A percentile compares a stretch with the other conserved stretches of the same genome.
Evolutionary conservation across 2,113 vertebrate species (phyloP).

Genomic region (Peromyscus polionotus): DNA sequence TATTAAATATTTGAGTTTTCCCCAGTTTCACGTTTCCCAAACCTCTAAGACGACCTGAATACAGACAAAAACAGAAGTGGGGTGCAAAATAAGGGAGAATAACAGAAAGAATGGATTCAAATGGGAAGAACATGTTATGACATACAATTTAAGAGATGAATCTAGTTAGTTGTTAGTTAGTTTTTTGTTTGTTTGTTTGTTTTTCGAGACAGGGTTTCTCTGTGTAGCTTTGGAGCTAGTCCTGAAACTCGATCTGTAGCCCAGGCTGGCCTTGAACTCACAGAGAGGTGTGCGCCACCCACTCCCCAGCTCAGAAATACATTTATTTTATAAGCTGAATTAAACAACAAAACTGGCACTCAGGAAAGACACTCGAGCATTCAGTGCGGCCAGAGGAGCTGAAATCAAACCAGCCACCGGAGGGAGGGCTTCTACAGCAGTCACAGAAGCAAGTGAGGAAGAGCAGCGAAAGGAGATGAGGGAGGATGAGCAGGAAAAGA

Average conservation of each 20-base stretch:
- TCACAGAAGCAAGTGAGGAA: not conserved
- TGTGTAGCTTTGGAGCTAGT: too few relatives aligned
- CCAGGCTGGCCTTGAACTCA: too few relatives aligned
- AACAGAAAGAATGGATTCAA: constrained; percentile 3
- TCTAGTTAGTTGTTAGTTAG: too few relatives aligned
- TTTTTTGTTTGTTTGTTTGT: too few relatives aligned
- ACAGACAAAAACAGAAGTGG: constrained; percentile 3
- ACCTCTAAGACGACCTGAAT: not conserved
- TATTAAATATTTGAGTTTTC: constrained; percentile 24
- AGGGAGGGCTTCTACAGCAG: not conserved
- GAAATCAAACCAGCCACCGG: not conserved
- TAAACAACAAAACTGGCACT: constrained; percentile 7
- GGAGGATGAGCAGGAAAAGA: not conserved
- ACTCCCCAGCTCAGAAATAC: not conserved
- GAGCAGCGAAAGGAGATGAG: not conserved
- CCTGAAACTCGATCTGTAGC: too few relatives aligned
- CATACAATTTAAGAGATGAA: not conserved
- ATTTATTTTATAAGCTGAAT: not conserved
- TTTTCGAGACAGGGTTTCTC: too few relatives aligned
- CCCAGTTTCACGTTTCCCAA: not conserved
- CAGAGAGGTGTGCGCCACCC: too few relatives aligned
- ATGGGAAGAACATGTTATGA: not conserved
- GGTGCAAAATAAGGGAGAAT: not conserved
- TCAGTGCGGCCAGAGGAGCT: not conserved
- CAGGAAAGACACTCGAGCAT: not conserved